Evolutionary conservation across 1,140 invertebrate genomes (phyloP), one percentile per base, ranked within the genome.

Genomic region (Neodiprion fabricii): DNA sequence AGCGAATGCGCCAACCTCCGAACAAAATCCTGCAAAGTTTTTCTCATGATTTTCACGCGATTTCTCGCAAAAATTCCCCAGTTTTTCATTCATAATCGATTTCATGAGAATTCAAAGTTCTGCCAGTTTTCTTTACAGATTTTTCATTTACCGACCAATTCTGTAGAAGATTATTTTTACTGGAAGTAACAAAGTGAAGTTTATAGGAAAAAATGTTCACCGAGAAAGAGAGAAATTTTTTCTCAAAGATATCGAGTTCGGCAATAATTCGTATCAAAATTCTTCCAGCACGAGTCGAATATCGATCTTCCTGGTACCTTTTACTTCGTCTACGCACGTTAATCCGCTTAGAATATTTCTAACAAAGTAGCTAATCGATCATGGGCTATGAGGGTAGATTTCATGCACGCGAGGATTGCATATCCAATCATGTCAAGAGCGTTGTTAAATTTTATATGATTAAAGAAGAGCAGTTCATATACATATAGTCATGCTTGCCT

Each of bases 1-100:
- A 95, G 82, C 9, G 92, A 91, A 1, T 91, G 90, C 47, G 92
- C 92, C 21, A 95, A 80, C 67, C 93, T 89, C 14, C 93, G 88
- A 11, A 95, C 86, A 0, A 95, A 90, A 80, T 95, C 94, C 76
- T 93, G 90, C 9, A 5, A 8, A 71, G 50, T 67, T 47, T 28
- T 71, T n/a, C 74, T 3, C 23, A 50, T 23, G 48, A 69, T 70
- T 47, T 17, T 70, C 17, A 12, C 11, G 17, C n/a, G 9, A 61
- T 71, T 14, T 71, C 40, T 71, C 12, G n/a, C 21, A 70, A 49
- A 50, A 47, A 69, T 47, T 69, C 48, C 68, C 21, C 1, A 40
- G 48, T 23, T 28, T 9, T 12, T 65, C 50, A 75, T 40, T 65
- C 28, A 5, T 28, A 5, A 28, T 28, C 11, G 3, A 10, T 11